These are phyloP conservation scores for Microcebus murinus DNA, from an alignment of 2,113 vertebrate species.

Conservation along the genomic window DNA sequence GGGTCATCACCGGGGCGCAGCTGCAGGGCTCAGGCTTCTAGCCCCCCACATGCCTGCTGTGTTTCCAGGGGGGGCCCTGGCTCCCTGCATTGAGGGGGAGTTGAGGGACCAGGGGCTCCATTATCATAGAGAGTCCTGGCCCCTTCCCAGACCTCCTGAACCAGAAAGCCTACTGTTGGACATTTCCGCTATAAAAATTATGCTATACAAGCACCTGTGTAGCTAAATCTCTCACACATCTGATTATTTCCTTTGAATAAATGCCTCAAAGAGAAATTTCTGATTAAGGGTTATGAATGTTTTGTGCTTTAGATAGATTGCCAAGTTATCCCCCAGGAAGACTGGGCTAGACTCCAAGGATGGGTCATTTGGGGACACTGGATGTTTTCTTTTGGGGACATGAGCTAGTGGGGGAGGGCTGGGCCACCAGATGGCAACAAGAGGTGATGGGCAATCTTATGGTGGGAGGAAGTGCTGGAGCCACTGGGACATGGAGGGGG, in stretches of 20 bases:
- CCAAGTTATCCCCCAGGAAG: background rate
- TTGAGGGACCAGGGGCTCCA: background rate
- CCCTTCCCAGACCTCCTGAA: background rate
- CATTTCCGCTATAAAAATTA: background rate
- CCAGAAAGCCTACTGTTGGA: background rate
- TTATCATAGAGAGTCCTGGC: background rate
- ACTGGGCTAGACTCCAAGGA: background rate
- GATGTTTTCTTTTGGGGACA: background rate
- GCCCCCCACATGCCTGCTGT: rapidly evolving
- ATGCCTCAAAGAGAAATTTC: background rate
- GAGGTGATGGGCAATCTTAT: background rate
- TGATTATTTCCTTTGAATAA: background rate
- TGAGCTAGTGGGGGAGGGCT: background rate
- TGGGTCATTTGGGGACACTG: background rate
- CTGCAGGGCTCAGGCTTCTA: background rate
- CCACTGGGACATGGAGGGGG: background rate
- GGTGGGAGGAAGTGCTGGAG: background rate
- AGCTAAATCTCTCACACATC: background rate
- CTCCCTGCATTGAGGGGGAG: background rate
- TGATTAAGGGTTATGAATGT: background rate
- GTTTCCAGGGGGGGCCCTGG: background rate
- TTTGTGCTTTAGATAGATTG: too few species aligned
- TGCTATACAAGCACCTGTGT: rapidly evolving
- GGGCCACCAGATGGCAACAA: background rate
- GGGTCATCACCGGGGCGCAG: rapidly evolving